phyloP scores from a whole-genome alignment of 1,140 invertebrate species.

The Colletes latitarsis region DNA sequence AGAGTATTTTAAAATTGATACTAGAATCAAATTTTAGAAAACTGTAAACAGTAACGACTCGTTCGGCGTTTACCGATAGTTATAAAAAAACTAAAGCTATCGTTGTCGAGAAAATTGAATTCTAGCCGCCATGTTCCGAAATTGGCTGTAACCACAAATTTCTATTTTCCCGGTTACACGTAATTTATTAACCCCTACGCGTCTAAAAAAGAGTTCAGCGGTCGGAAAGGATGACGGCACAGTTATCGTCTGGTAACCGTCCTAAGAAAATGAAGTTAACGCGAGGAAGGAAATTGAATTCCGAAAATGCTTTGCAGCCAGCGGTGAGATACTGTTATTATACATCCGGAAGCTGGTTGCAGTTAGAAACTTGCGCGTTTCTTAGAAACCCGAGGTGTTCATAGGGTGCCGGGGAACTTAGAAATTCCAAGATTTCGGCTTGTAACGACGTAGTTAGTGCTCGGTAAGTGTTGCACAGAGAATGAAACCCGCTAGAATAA shows the following conservation, averaged over 20 bases:
- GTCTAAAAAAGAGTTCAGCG: background rate
- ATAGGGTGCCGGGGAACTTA: background rate
- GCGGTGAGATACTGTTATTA: background rate
- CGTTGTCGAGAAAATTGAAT: background rate
- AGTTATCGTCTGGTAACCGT: background rate
- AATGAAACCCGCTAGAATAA: too few species aligned
- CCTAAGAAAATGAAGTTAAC: background rate
- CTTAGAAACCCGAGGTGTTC: background rate
- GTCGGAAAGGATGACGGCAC: background rate
- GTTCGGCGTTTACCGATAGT: background rate
- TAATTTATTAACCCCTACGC: background rate
- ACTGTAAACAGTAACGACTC: too few species aligned
- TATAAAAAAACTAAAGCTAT: constrained; percentile 3
- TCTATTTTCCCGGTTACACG: background rate
- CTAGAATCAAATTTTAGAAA: too few species aligned
- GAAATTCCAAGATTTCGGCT: background rate
- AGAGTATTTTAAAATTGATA: too few species aligned
- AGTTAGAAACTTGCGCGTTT: background rate
- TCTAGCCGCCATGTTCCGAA: constrained; percentile 3
- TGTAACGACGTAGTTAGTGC: background rate
- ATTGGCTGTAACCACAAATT: constrained; percentile 8
- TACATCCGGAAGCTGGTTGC: background rate
- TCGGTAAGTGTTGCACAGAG: too few species aligned
- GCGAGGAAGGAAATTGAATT: constrained; percentile 1
- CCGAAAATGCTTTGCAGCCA: background rate